phyloP scores from a whole-genome alignment of 2,113 vertebrate species.

The Podilymbus podiceps region DNA sequence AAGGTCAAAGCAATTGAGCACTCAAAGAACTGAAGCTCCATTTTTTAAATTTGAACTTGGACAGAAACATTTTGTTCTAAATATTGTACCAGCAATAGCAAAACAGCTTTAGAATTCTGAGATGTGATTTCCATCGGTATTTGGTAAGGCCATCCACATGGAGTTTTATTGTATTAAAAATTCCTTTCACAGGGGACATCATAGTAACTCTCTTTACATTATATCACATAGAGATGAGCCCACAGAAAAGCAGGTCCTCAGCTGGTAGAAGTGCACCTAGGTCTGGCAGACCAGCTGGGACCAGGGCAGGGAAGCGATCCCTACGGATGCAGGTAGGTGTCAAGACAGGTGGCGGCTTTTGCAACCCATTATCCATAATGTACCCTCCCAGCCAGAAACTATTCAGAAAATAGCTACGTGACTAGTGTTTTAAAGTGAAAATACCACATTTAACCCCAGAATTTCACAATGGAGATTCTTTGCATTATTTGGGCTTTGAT shows the following conservation, averaged over 20 bases:
- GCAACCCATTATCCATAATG: rapidly evolving
- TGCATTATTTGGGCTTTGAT: background rate
- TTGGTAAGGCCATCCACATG: background rate
- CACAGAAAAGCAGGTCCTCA: background rate
- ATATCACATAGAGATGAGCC: background rate
- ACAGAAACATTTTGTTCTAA: background rate
- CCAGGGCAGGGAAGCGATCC: background rate
- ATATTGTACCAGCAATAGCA: background rate
- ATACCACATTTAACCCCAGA: background rate
- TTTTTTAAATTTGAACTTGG: background rate
- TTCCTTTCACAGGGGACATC: background rate
- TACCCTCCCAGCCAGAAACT: background rate
- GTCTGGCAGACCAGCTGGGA: background rate
- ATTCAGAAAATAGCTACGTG: background rate
- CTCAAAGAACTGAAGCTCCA: rapidly evolving
- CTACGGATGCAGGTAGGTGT: background rate
- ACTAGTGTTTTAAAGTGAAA: background rate
- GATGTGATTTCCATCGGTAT: background rate
- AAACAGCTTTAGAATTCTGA: background rate
- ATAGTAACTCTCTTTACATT: rapidly evolving
- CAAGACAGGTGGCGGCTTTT: background rate
- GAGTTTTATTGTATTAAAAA: background rate
- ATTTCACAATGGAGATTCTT: background rate
- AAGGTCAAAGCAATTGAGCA: background rate
- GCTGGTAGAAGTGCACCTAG: background rate